These are phyloP conservation scores for Lycaena phlaeas DNA, from an alignment of 2,888 invertebrate genomes.

Conservation along the genomic window DNA sequence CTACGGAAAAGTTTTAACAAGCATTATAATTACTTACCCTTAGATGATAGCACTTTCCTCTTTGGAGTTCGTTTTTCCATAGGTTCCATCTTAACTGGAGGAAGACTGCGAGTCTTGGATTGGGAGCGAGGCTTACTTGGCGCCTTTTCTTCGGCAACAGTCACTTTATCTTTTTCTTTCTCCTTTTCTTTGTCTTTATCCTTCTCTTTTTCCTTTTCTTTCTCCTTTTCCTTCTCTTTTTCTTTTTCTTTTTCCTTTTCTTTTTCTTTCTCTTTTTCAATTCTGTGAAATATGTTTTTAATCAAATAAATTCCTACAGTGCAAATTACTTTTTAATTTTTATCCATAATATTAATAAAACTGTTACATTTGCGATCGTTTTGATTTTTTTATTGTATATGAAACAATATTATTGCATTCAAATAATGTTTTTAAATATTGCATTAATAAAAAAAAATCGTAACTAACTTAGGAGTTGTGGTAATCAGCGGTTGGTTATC, in stretches of 20 bases:
- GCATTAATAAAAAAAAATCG: too few relatives aligned
- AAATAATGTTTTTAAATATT: too few relatives aligned
- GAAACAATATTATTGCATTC: too few relatives aligned
- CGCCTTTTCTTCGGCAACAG: slow-evolving; percentile 46
- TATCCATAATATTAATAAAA: too few relatives aligned
- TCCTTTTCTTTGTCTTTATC: slow-evolving; percentile 29
- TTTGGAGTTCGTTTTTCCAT: slow-evolving; percentile 50
- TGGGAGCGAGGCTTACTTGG: slow-evolving; percentile 47
- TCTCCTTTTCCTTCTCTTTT: slow-evolving; percentile 25
- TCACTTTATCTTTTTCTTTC: slow-evolving; percentile 36
- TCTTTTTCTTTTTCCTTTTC: slow-evolving; percentile 21
- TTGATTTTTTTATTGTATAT: too few relatives aligned
- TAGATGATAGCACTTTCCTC: slow-evolving; percentile 45
- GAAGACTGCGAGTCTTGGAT: slow-evolving; percentile 47
- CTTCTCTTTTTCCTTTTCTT: slow-evolving; percentile 28
- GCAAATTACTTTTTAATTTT: too few relatives aligned
- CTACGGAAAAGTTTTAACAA: too few relatives aligned
- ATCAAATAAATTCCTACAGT: too few relatives aligned
- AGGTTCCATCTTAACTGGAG: slow-evolving; percentile 38
- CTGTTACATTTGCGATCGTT: too few relatives aligned
- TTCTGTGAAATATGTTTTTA: too few relatives aligned
- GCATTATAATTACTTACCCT: slow-evolving; percentile 41
- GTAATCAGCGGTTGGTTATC: slow-evolving; percentile 61
- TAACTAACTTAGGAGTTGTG: slow-evolving; percentile 50
- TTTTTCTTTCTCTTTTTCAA: too few relatives aligned